Evolutionary conservation across 2,113 vertebrate genomes (phyloP), one percentile per base, ranked within the genome.

Genomic region (Sander lucioperca): DNA sequence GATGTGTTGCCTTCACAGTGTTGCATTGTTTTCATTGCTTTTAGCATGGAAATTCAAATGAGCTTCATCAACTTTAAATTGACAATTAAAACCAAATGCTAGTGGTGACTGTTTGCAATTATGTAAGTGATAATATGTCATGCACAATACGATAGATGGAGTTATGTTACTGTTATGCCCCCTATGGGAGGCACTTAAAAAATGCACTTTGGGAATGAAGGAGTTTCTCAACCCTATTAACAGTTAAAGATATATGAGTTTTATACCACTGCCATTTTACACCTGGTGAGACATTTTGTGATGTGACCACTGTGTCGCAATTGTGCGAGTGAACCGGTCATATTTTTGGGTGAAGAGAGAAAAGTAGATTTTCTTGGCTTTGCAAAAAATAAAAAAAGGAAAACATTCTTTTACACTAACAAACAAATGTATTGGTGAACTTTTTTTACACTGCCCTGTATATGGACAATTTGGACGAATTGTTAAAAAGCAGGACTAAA

Each of bases 201-300:
- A 75, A 75, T 57, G n/a, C 79, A 82, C n/a, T 74, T 74, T 61
- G 36, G 54, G 25, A 61, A n/a, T 21, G n/a, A 57, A 51, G 5
- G 25, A n/a, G 30, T 58, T 33, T 33, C 57, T 33, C 23, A 33
- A 30, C 14, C 14, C 25, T 30, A 27, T 18, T 61, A 61, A 19
- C 2, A 59, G 57, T 25, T 58, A 58, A 33, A 33, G 25, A 33
- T 25, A 9, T 30, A 33, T 61, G 3, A 61, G 27, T 61, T 58
- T 19, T 19, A 18, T 27, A 57, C 23, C n/a, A 23, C 53, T n/a
- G 4, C 11, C n/a, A 56, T 56, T 56, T 54, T 54, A 23, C 21
- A 54, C 21, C 23, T n/a, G 23, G 11, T 23, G n/a, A 56, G n/a
- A 56, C 19, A 56, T n/a, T 23, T 23, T 56, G 21, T 13, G 53